These are phyloP conservation scores for Antheraea pernyi DNA, from an alignment of 1,140 invertebrate genomes.

Conservation along the genomic window DNA sequence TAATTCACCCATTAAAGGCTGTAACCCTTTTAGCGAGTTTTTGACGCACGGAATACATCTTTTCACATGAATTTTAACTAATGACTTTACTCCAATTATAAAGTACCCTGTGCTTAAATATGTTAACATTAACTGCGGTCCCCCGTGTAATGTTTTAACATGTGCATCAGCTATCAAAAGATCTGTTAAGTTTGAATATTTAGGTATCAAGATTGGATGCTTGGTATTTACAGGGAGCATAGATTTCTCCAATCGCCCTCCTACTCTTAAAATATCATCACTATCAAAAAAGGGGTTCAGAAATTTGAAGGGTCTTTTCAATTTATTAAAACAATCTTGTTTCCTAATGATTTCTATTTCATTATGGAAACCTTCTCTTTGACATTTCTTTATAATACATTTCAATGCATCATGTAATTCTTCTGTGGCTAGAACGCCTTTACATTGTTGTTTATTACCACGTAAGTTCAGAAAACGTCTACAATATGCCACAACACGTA, in stretches of 20 bases:
- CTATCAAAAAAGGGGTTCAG: conserved; percentile 8
- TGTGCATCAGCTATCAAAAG: conserved; percentile 37
- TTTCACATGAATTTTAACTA: neutral
- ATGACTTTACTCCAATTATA: conserved; percentile 27
- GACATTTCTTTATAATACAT: no score
- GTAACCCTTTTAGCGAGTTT: neutral
- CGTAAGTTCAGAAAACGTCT: no score
- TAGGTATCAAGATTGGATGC: conserved; percentile 33
- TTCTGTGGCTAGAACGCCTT: neutral
- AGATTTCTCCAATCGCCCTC: neutral
- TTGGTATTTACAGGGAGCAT: conserved; percentile 5
- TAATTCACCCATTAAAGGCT: neutral
- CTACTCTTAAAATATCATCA: conserved; percentile 7
- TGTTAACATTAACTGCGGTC: conserved; percentile 32
- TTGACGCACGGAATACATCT: neutral
- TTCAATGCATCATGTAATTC: neutral
- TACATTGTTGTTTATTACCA: neutral
- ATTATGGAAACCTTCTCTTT: no score
- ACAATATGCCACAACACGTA: neutral
- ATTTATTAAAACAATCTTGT: neutral
- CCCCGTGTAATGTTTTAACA: conserved; percentile 39
- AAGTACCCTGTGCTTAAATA: conserved; percentile 36
- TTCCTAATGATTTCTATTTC: no score
- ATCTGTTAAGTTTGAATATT: conserved; percentile 18
- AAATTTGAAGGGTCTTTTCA: neutral